Evolutionary conservation across 2,113 vertebrate genomes (phyloP), one percentile per base, ranked within the genome.

Genomic region (Pandion haliaetus): DNA sequence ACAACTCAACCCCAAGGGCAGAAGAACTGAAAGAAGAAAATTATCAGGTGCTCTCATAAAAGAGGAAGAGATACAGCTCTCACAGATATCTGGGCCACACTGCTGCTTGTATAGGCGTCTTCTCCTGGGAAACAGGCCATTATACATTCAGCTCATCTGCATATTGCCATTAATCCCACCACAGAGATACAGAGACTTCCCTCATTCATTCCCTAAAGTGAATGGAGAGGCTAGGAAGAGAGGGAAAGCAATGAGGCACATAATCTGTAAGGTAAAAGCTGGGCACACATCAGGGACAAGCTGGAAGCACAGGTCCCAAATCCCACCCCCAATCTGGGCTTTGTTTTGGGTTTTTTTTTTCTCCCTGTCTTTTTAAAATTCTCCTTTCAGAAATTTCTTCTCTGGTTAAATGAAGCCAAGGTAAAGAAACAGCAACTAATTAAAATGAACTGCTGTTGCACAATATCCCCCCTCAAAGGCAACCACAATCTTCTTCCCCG

Each of bases 361-460:
- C 19, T 81, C 63, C 17, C 16, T 31, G 26, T 25, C 34, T 50
- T 83, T 36, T 50, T 19, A 59, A 81, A 96, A 78, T n/a, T 50
- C 44, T 82, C 23, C 61, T 78, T 73, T 87, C n/a, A 50, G 66
- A 85, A 82, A 73, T 77, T 45, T 63, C 78, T 91, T 65, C 78
- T 91, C 52, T 34, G 20, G 40, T 47, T 85, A 87, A 92, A 85
- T 4, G 16, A 69, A 80, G 34, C 50, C 90, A 72, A 89, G 57
- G 91, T 87, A 95, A 95, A 92, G 69, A 90, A 95, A 72, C 14
- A 73, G 54, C 66, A 88, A 66, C 54, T 74, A 55, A 89, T 69
- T 86, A 74, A 92, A 93, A 88, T 6, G 8, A 88, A 57, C 44
- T 52, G 49, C 25, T 45, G 28, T 52, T 76, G 55, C 62, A 45